Evolutionary conservation across 2,797 vertebrate species (phyloP).

Genomic region (Stomatorhinus walkeri): DNA sequence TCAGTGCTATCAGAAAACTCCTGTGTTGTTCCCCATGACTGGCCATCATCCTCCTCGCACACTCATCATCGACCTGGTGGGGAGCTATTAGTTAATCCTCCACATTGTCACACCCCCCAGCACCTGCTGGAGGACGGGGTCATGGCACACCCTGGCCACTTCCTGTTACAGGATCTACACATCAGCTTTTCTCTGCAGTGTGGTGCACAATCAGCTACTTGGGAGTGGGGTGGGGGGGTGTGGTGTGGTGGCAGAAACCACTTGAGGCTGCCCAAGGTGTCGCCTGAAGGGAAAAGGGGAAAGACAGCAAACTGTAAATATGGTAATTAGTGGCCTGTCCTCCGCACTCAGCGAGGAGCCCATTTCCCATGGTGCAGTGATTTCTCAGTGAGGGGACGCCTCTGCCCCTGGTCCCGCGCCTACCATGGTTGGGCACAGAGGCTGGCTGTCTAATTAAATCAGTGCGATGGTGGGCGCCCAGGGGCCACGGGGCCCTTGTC

Average conservation of each 20-base stretch:
- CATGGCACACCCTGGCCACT: neutral
- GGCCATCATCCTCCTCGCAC: neutral
- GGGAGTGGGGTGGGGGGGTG: neutral
- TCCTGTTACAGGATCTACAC: neutral
- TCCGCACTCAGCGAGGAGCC: neutral
- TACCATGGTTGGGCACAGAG: neutral
- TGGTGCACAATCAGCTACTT: neutral
- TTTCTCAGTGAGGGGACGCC: neutral
- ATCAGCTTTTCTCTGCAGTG: neutral
- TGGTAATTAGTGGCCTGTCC: conserved; percentile 25
- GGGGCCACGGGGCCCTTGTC: conserved; percentile 4
- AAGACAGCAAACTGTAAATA: conserved; percentile 22
- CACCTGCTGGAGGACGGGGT: conserved; percentile 56
- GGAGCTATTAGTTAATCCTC: conserved; percentile 76
- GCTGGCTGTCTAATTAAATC: neutral
- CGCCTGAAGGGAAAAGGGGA: neutral
- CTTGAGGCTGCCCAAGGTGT: neutral
- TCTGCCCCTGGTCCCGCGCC: neutral
- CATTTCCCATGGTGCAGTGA: conserved; percentile 21
- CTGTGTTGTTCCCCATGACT: neutral
- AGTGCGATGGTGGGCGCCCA: neutral
- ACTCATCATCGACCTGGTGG: conserved; percentile 70
- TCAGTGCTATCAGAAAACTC: neutral
- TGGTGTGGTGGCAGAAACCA: neutral
- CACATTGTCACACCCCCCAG: conserved; percentile 63